A percentile compares a stretch with the other conserved stretches of the same genome.
phyloP scores from a whole-genome alignment of 2,888 invertebrate species.

The Thereva unica region DNA sequence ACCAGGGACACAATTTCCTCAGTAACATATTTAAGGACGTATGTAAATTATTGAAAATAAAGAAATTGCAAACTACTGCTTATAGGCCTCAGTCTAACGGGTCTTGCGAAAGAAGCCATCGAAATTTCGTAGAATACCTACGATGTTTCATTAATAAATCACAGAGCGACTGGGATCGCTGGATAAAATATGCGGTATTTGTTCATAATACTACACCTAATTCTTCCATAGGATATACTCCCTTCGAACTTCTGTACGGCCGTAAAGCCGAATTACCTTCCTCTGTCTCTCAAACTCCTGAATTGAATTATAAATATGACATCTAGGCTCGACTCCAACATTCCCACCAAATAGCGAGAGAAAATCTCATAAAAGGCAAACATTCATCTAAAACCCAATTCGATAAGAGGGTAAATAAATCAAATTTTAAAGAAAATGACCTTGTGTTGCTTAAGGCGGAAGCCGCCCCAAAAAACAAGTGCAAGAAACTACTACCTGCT shows the following conservation, averaged over 20 bases:
- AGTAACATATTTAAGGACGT: too few species aligned
- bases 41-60: too few species aligned
- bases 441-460: not conserved
- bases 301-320: not conserved
- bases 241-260: conserved; percentile 1
- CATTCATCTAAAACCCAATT: not conserved
- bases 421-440: not conserved
- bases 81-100: too few species aligned
- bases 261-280: not conserved
- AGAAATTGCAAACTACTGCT: too few species aligned
- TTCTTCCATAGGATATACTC: not conserved
- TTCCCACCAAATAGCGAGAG: not conserved
- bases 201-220: conserved; percentile 6
- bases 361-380: not conserved
- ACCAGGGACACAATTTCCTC: too few species aligned
- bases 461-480: not conserved
- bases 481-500: not conserved
- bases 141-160: too few species aligned
- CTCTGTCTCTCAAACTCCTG: not conserved
- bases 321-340: not conserved
- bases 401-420: not conserved
- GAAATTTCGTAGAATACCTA: too few species aligned
- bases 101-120: too few species aligned
- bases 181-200: not conserved
- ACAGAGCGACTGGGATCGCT: too few species aligned